These are phyloP conservation scores for Caenorhabditis imperialis DNA, from an alignment of 2,888 invertebrate species.

Conservation along the genomic window DNA sequence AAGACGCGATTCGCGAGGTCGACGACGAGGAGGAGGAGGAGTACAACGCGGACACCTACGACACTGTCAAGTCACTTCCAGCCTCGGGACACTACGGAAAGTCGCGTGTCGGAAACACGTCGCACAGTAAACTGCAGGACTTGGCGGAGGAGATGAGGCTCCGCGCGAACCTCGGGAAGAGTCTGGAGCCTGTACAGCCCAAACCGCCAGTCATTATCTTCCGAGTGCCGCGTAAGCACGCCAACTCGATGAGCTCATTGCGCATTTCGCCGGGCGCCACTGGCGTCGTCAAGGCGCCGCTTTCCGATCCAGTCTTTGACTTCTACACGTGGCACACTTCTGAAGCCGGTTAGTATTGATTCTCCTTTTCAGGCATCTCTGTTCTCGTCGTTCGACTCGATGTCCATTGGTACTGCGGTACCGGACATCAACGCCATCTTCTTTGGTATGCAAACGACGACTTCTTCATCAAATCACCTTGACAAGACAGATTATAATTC, in stretches of 20 bases:
- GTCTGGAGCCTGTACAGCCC: slow-evolving; percentile 7
- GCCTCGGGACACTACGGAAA: slow-evolving; percentile 68
- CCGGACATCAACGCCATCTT: slow-evolving; percentile 74
- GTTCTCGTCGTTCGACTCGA: slow-evolving; percentile 67
- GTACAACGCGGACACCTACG: slow-evolving; percentile 60
- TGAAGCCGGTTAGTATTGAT: slow-evolving; percentile 61
- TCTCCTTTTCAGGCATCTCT: slow-evolving; percentile 64
- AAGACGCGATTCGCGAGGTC: slow-evolving; percentile 51
- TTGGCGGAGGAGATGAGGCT: slow-evolving; percentile 36
- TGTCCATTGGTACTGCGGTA: slow-evolving; percentile 64
- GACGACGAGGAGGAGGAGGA: slow-evolving; percentile 63
- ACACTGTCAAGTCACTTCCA: slow-evolving; percentile 67
- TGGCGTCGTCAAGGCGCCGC: slow-evolving; percentile 46
- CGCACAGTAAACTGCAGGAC: slow-evolving; percentile 45
- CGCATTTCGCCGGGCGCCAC: slow-evolving; percentile 48
- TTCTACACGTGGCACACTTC: slow-evolving; percentile 75
- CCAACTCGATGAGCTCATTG: slow-evolving; percentile 41
- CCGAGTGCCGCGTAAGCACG: slow-evolving; percentile 55
- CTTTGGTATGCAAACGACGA: slow-evolving; percentile 69
- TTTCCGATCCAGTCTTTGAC: slow-evolving; percentile 72
- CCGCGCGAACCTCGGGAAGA: neutral
- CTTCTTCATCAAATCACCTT: too few species aligned
- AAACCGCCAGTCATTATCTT: slow-evolving; percentile 58
- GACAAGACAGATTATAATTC: too few species aligned
- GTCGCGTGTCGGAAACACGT: slow-evolving; percentile 59